Evolutionary conservation across 2,888 invertebrate species (phyloP), one percentile per base, ranked within the genome.

Genomic region (Plusia festucae): DNA sequence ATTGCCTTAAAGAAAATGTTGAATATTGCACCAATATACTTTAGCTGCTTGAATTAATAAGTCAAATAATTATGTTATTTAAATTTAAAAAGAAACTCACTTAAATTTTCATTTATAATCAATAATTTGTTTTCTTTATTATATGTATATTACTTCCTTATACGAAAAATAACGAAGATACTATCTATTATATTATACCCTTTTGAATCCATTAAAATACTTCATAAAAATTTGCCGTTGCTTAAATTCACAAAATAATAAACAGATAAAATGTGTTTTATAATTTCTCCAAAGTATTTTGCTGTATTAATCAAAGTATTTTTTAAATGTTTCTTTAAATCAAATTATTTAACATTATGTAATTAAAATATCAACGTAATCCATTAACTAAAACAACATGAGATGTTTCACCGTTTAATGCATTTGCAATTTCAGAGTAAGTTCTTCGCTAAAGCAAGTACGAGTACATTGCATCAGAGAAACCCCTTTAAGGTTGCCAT

Each of bases 341-440:
- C 34, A 3, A 15, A 40, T 40, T n/a, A 40, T n/a, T n/a, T n/a
- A 40, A 40, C 40, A 40, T n/a, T n/a, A 5, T n/a, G 6, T n/a
- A 1, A n/a, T 40, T n/a, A 15, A 40, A n/a, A n/a, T 40, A 15
- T 15, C n/a, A 4, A n/a, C n/a, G 40, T 44, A 54, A 53, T 46
- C 68, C 68, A 76, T 77, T 77, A 65, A 49, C 18, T 62, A 58
- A 61, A 65, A 77, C 54, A 73, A 68, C 65, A 59, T 53, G 53
- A 77, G 64, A 62, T 59, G 62, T 61, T 70, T 60, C 57, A 53
- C 62, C 53, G 55, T 53, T 70, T 54, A 64, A 70, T 73, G 63
- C 54, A 74, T 71, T 73, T 68, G 63, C 61, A 24, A 65, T 71
- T 71, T 57, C 65, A 57, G n/a, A 59, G 51, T 64, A 55, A 65